These are phyloP conservation scores for Tragelaphus scriptus DNA, from an alignment of 2,113 vertebrate genomes.

Conservation along the genomic window DNA sequence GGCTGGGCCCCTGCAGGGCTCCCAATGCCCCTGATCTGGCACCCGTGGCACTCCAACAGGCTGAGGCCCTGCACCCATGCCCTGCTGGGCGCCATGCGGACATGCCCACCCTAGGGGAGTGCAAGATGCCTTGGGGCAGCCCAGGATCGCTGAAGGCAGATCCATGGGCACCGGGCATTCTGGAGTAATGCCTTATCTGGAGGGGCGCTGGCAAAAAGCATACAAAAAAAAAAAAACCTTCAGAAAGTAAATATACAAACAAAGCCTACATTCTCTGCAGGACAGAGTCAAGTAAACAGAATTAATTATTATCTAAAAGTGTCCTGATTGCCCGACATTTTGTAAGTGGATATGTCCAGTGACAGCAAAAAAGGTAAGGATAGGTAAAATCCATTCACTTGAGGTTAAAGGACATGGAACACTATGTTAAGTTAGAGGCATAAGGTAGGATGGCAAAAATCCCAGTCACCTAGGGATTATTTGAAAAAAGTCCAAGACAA, in stretches of 20 bases:
- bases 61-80: neutral
- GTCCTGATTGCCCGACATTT: neutral
- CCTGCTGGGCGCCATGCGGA: neutral
- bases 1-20: neutral
- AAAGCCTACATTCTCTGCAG: neutral
- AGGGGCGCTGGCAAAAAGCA: neutral
- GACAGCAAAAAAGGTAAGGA: neutral
- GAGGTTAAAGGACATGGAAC: neutral
- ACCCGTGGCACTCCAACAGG: neutral
- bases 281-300: neutral
- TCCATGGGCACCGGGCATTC: accelerated
- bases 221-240: neutral
- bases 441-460: neutral
- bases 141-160: neutral
- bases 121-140: neutral
- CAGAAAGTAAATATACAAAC: neutral
- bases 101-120: neutral
- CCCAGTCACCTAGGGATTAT: neutral
- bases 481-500: neutral
- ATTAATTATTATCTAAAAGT: neutral
- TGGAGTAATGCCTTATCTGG: neutral
- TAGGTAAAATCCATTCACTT: neutral
- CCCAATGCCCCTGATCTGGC: neutral
- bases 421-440: neutral
- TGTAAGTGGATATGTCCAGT: neutral